Conservation (phyloP, 2,113 vertebrate species). For the Platichthys flesus region DNA sequence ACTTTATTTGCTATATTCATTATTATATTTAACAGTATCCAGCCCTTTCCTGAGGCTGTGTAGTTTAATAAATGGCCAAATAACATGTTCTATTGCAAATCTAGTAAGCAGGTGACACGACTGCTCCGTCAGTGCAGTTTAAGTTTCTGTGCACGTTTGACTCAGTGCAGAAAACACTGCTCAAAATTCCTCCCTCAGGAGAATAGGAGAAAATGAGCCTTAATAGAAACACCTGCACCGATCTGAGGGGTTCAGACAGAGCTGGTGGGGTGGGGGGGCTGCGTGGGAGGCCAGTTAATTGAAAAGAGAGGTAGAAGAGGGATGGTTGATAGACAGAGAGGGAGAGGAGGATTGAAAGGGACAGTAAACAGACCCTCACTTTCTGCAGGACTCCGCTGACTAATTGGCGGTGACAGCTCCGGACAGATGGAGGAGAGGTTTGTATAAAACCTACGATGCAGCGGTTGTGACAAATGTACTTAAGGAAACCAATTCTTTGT, state of each 20-base stretch:
- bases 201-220: slow-evolving; percentile 20
- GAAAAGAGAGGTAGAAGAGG: slow-evolving; percentile 20
- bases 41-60: no score
- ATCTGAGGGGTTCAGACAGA: slow-evolving; percentile 35
- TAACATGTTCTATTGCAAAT: no score
- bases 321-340: slow-evolving; percentile 10
- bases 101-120: no score
- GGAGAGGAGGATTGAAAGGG: slow-evolving; percentile 27
- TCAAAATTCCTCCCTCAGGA: neutral
- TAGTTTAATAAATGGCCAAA: no score
- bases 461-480: neutral
- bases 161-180: neutral
- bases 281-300: slow-evolving; percentile 36
- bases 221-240: slow-evolving; percentile 38
- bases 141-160: neutral
- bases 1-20: no score
- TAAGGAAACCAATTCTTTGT: neutral
- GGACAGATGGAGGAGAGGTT: slow-evolving; percentile 2
- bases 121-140: no score
- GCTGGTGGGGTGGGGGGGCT: slow-evolving; percentile 17
- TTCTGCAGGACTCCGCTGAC: slow-evolving; percentile 26
- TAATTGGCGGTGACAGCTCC: slow-evolving; percentile 52
- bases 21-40: no score
- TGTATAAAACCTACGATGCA: slow-evolving; percentile 24
- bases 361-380: slow-evolving; percentile 41